Evolutionary conservation across 2,797 vertebrate species (phyloP).

Genomic region (Vespertilio murinus): DNA sequence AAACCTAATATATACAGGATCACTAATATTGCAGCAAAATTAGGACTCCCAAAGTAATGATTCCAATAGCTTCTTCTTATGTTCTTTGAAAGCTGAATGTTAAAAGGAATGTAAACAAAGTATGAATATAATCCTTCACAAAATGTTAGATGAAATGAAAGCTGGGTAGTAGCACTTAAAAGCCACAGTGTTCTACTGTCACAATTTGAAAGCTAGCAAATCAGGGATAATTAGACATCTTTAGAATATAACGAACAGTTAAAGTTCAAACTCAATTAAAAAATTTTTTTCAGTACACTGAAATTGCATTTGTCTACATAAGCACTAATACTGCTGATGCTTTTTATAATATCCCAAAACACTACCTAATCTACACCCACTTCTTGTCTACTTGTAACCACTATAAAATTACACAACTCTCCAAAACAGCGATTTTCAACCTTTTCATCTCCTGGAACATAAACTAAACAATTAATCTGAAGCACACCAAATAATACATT

Average conservation of each 20-base stretch:
- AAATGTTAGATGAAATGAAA: slow-evolving; percentile 30
- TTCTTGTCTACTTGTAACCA: background rate
- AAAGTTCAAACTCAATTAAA: background rate
- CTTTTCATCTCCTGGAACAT: background rate
- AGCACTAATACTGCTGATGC: background rate
- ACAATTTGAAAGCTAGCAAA: background rate
- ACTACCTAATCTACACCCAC: background rate
- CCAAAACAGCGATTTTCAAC: background rate
- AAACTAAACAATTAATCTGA: background rate
- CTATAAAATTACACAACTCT: background rate
- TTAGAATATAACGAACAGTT: background rate
- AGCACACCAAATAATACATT: background rate
- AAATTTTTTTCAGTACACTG: background rate
- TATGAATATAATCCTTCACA: background rate
- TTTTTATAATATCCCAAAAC: slow-evolving; percentile 3
- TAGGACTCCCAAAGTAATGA: background rate
- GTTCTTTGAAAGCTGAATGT: background rate
- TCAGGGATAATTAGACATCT: slow-evolving; percentile 12
- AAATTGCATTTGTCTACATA: background rate
- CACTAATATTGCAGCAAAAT: slow-evolving; percentile 27
- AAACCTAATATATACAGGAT: background rate
- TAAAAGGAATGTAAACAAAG: slow-evolving; percentile 11
- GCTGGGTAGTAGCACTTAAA: background rate
- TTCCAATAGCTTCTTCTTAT: background rate
- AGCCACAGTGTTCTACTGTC: background rate